These are phyloP conservation scores for Caenorhabditis becei DNA, from an alignment of 2,888 invertebrate genomes.

Conservation along the genomic window DNA sequence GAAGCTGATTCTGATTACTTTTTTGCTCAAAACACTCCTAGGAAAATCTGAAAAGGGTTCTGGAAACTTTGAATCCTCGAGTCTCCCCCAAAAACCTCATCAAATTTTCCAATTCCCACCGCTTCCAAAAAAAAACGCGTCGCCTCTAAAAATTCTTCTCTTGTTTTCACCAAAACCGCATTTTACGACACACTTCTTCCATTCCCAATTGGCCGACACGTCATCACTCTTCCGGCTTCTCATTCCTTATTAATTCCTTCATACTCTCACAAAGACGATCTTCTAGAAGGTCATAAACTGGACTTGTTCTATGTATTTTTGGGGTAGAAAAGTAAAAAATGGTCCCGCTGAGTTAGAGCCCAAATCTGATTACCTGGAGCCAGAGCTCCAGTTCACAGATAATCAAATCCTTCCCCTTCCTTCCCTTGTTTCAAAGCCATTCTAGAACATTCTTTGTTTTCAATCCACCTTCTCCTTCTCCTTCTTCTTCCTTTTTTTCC, in stretches of 20 bases:
- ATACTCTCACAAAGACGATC: not conserved
- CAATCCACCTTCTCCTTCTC: constrained; percentile 9
- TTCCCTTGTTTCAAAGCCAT: not conserved
- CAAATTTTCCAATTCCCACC: too few relatives aligned
- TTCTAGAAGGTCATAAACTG: constrained; percentile 33
- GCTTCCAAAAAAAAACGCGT: too few relatives aligned
- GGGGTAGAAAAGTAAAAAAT: too few relatives aligned
- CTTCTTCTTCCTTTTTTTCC: constrained; percentile 2
- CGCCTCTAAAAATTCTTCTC: too few relatives aligned
- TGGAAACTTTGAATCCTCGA: too few relatives aligned
- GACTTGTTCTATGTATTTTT: too few relatives aligned
- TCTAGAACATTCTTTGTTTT: constrained; percentile 24
- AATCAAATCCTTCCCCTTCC: constrained; percentile 7
- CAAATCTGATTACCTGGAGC: constrained; percentile 46
- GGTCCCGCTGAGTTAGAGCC: too few relatives aligned
- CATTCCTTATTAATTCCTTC: constrained; percentile 10
- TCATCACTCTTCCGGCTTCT: constrained; percentile 9
- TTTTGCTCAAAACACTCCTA: too few relatives aligned
- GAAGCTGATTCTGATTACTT: too few relatives aligned
- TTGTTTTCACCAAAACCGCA: too few relatives aligned
- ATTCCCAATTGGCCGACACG: constrained; percentile 1
- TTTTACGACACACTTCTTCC: not conserved
- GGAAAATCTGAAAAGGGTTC: too few relatives aligned
- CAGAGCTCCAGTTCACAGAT: constrained; percentile 37
- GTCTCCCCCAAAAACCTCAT: too few relatives aligned